A percentile compares a stretch with the other conserved stretches of the same genome.
These are phyloP conservation scores for Eristalis pertinax DNA, from an alignment of 2,888 invertebrate genomes.

Conservation along the genomic window DNA sequence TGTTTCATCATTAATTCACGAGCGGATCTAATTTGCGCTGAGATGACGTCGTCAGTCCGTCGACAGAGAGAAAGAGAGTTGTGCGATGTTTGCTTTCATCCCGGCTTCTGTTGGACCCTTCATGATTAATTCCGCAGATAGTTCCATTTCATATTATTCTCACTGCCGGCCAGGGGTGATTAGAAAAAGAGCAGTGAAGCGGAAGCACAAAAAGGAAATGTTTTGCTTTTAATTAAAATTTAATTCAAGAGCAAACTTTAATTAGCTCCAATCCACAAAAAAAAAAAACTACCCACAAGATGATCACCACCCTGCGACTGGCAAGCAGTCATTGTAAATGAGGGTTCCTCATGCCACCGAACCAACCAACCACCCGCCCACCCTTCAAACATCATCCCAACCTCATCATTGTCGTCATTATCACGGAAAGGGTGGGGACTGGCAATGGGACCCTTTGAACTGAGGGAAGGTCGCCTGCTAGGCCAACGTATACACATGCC, in stretches of 20 bases:
- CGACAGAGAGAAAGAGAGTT: neutral
- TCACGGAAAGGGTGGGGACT: conserved; percentile 10
- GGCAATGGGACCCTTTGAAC: neutral
- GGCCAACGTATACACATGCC: neutral
- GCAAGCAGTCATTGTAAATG: conserved; percentile 45
- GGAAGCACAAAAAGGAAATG: neutral
- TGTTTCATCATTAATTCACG: conserved; percentile 54
- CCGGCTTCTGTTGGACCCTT: conserved; percentile 4
- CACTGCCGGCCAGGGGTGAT: conserved; percentile 16
- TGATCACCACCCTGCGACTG: conserved; percentile 26
- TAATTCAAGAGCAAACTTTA: conserved; percentile 45
- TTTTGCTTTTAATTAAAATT: conserved; percentile 55
- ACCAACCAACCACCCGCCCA: neutral
- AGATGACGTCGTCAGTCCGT: neutral
- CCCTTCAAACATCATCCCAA: neutral
- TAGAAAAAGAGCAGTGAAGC: conserved; percentile 1
- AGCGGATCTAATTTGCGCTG: conserved; percentile 44
- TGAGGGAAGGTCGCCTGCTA: neutral
- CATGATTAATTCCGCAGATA: conserved; percentile 37
- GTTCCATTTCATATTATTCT: conserved; percentile 10
- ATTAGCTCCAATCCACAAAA: conserved; percentile 40
- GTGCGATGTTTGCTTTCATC: conserved; percentile 11
- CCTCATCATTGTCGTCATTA: conserved; percentile 30
- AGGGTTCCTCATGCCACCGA: neutral
- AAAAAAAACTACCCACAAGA: conserved; percentile 6